Evolutionary conservation across 2,888 invertebrate genomes (phyloP), one percentile per base, ranked within the genome.

Genomic region (Barypeithes pellucidus): DNA sequence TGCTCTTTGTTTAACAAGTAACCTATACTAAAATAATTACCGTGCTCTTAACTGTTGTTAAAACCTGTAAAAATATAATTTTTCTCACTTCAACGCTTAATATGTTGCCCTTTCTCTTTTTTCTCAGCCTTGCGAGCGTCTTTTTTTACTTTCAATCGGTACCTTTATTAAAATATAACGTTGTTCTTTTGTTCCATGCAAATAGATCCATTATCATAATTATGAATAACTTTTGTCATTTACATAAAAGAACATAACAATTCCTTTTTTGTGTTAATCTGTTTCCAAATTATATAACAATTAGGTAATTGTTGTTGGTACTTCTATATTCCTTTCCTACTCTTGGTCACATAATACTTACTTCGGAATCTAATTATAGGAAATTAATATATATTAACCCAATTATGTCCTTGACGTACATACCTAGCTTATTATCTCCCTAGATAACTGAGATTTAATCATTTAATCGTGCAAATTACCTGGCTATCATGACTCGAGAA

Each of bases 41-140:
- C 12, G 22, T 50, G 22, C 12, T 22, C 8, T 24, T 22, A 50
- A 12, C 22, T 16, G 20, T 47, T 47, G 50, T 22, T 22, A 50
- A 50, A 22, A 11, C 41, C 11, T 3, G 12, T 57, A 57, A 57
- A 54, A 57, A 57, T 33, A 11, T 4, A 18, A 57, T 57, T 57
- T 57, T 57, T 57, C 54, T 33, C 54, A 33, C 54, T 57, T 11
- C 18, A 33, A 0, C 54, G 18, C 33, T 33, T n/a, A 57, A 57
- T 57, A 33, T 18, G 33, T 57, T 18, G 33, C 54, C 54, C 54
- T 33, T 57, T 57, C 54, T 57, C 54, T 57, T 57, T 36, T 57
- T 57, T 57, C 33, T 33, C 16, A 57, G 33, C 54, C 54, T 57
- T 57, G 54, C 12, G 11, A 5, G 4, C 16, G 33, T 33, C 50